Base-by-base conservation (phyloP, 2,797 vertebrate species). In the Chromis chromis region DNA sequence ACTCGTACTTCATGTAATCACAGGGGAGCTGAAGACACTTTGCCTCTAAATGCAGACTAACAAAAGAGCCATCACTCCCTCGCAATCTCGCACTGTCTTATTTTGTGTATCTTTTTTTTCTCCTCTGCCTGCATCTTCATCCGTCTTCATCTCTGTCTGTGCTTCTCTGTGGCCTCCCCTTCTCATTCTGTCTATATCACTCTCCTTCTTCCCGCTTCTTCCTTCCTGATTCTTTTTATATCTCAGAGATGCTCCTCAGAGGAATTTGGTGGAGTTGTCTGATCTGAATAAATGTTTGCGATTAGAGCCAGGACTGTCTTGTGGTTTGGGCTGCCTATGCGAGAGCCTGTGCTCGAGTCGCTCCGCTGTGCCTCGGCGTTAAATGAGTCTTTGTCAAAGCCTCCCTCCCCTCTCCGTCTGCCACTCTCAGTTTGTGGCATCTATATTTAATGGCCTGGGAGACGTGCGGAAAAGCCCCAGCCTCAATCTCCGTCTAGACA, bases 281-380 rank as follows among this genome's bases (percentile, higher is more conserved):
- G 89, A 91, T 93, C 81, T 87, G 91, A 92, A 92, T 91, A 91
- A 93, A 92, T 93, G 92, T 92, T 93, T 92, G 86, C 67, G 84
- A 91, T 93, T 91, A 90, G 82, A 82, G 86, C 46, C 19, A 4
- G 67, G 52, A 77, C 84, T 78, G 79, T 89, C 76, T 88, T 81
- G 86, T 70, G 89, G 73, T 77, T 88, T 87, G 79, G 72, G 85
- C 67, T 82, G 85, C 68, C 61, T 62, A 69, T 69, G 82, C 71
- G 82, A 81, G 84, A 90, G 85, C 65, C 59, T 62, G 67, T 65
- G 82, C 71, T 82, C 82, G 84, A 90, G 75, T 81, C 61, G 24
- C 78, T 76, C 40, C 14, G 48, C 58, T 78, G 81, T 72, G 77
- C 79, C 2, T 22, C 33, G 0, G 63, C 31, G 46, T 90, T 89